Percentiles rank a stretch among this genome's conserved stretches.
phyloP scores from a whole-genome alignment of 2,888 invertebrate genomes.

The Andrena minutula region DNA sequence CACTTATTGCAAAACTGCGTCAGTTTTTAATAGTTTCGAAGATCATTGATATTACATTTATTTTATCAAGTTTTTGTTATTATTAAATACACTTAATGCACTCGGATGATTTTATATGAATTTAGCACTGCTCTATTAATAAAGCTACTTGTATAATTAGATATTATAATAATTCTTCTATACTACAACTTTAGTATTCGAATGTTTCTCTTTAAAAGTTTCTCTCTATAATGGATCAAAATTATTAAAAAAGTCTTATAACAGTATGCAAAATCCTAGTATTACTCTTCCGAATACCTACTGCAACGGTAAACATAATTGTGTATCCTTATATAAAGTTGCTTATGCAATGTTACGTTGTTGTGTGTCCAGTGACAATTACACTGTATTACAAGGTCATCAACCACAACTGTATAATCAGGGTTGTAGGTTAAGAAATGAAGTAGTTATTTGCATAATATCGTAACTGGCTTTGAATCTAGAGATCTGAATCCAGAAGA shows the following conservation, averaged over 20 bases:
- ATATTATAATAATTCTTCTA: neutral
- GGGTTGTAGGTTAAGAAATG: slow-evolving; percentile 72
- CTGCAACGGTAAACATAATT: slow-evolving; percentile 26
- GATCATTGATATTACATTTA: neutral
- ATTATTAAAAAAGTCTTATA: neutral
- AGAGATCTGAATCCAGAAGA: slow-evolving; percentile 18
- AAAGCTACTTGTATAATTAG: neutral
- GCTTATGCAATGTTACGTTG: slow-evolving; percentile 59
- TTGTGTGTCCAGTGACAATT: slow-evolving; percentile 46
- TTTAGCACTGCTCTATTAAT: neutral
- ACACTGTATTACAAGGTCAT: slow-evolving; percentile 69
- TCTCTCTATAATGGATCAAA: neutral
- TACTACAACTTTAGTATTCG: too few species aligned
- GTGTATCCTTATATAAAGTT: slow-evolving; percentile 54
- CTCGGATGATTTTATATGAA: neutral
- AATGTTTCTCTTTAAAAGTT: neutral
- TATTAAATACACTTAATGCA: neutral
- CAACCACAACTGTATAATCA: slow-evolving; percentile 68
- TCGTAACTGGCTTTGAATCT: slow-evolving; percentile 48
- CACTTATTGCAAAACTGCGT: slow-evolving; percentile 2
- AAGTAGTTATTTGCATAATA: slow-evolving; percentile 73
- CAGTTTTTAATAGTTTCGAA: neutral
- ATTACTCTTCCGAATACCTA: neutral
- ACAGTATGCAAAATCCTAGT: slow-evolving; percentile 3
- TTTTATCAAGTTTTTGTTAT: neutral